Percentiles rank a stretch among this genome's conserved stretches.
These are phyloP conservation scores for Orthosia gothica DNA, from an alignment of 2,888 invertebrate species.

Conservation along the genomic window DNA sequence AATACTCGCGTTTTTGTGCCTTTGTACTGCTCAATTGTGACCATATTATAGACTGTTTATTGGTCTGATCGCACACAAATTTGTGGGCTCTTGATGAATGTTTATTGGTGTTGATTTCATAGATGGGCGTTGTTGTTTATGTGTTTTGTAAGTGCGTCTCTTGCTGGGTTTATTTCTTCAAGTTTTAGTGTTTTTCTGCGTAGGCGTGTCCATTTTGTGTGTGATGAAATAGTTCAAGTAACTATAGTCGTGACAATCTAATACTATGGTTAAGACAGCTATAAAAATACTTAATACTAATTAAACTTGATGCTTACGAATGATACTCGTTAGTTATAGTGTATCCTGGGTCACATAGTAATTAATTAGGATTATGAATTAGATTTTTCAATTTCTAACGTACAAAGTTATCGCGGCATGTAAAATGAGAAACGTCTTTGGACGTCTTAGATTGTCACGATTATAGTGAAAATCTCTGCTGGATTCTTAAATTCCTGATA, in stretches of 20 bases:
- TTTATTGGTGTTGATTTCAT: slow-evolving; percentile 58
- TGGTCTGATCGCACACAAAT: slow-evolving; percentile 71
- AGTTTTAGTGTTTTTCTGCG: slow-evolving; percentile 34
- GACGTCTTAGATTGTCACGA: too few species aligned
- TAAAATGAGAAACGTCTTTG: too few species aligned
- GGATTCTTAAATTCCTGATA: background rate
- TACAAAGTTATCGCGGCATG: too few species aligned
- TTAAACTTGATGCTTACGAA: too few species aligned
- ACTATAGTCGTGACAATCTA: too few species aligned
- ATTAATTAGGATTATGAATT: too few species aligned
- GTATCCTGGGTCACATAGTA: too few species aligned
- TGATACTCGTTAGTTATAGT: too few species aligned
- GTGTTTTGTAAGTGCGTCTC: slow-evolving; percentile 31
- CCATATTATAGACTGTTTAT: slow-evolving; percentile 70
- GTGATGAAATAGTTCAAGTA: background rate
- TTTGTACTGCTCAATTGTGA: slow-evolving; percentile 75
- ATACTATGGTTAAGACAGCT: too few species aligned
- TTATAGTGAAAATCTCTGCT: background rate
- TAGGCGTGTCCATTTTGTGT: background rate
- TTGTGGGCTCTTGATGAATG: slow-evolving; percentile 64
- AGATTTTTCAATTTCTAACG: too few species aligned
- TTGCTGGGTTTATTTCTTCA: slow-evolving; percentile 30
- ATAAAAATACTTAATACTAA: too few species aligned
- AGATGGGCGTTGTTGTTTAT: slow-evolving; percentile 46
- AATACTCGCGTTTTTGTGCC: slow-evolving; percentile 76